These are phyloP conservation scores for Axinella damicornis DNA, from an alignment of 37 sponge, comb jelly and placozoan species.

Conservation along the genomic window DNA sequence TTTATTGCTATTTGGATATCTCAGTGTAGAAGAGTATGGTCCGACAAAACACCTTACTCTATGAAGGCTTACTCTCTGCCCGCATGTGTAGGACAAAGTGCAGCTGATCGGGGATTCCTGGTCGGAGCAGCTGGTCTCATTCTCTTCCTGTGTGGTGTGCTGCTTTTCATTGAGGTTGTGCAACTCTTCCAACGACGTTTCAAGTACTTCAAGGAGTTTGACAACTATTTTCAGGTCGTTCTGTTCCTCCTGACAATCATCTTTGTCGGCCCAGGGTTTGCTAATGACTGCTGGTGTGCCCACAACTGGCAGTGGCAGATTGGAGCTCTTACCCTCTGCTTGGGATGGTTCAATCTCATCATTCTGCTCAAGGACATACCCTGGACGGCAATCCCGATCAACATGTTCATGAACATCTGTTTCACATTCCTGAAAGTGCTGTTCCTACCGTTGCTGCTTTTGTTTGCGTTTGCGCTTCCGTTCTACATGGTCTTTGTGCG, in stretches of 20 bases:
- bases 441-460: constrained; percentile 18
- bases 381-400: constrained; percentile 24
- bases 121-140: too few species aligned
- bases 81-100: too few species aligned
- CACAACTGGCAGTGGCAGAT: constrained; percentile 25
- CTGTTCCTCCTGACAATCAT: background rate
- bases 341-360: constrained; percentile 47
- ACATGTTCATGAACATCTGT: constrained; percentile 23
- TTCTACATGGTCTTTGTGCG: constrained; percentile 41
- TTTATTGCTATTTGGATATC: too few species aligned
- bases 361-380: constrained; percentile 26
- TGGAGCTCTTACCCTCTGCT: constrained; percentile 32
- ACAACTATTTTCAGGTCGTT: constrained; percentile 32
- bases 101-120: too few species aligned
- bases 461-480: constrained; percentile 38
- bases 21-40: too few species aligned
- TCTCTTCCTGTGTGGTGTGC: background rate
- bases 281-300: constrained; percentile 16
- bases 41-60: too few species aligned
- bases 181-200: background rate
- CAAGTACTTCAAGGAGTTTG: constrained; percentile 18
- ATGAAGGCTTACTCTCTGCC: too few species aligned
- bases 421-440: constrained; percentile 20
- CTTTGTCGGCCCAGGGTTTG: constrained; percentile 18
- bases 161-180: constrained; percentile 3